Evolutionary conservation across 2,888 invertebrate genomes (phyloP).

Genomic region (Stratiomys singularior): DNA sequence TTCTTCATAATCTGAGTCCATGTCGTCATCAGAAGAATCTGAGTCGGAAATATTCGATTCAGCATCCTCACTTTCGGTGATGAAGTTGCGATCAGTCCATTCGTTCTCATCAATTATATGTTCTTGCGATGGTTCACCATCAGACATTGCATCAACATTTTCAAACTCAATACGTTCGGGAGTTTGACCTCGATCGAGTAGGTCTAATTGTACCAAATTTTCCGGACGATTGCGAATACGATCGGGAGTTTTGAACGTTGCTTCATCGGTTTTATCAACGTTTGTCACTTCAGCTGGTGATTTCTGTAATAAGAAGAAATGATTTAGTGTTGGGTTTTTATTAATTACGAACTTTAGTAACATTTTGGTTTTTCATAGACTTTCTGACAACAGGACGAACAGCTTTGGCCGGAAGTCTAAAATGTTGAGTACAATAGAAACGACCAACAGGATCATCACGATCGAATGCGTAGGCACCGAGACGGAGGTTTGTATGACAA

Average conservation of each 20-base stretch:
- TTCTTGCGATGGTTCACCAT: conserved; percentile 70
- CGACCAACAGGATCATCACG: conserved; percentile 74
- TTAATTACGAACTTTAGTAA: conserved; percentile 37
- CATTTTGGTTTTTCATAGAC: conserved; percentile 56
- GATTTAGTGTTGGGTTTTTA: background rate
- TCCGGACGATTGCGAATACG: conserved; percentile 66
- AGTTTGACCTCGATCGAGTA: conserved; percentile 70
- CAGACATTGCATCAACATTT: conserved; percentile 74
- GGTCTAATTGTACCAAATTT: conserved; percentile 60
- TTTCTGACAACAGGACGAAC: conserved; percentile 59
- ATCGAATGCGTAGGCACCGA: conserved; percentile 79
- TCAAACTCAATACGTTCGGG: conserved; percentile 85
- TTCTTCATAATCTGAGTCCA: conserved; percentile 75
- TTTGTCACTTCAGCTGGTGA: conserved; percentile 26
- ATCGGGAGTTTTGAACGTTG: conserved; percentile 65
- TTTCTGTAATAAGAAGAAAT: conserved; percentile 13
- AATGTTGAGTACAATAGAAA: conserved; percentile 81
- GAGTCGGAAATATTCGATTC: conserved; percentile 68
- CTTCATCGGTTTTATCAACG: conserved; percentile 34
- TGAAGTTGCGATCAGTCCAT: conserved; percentile 94
- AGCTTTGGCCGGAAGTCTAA: conserved; percentile 72
- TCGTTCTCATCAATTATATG: conserved; percentile 94
- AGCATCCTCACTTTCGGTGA: conserved; percentile 80
- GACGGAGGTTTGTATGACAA: conserved; percentile 84
- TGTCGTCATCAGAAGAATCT: conserved; percentile 72